Evolutionary conservation across 2,888 invertebrate genomes (phyloP), one percentile per base, ranked within the genome.

Genomic region (Cyrtodaria siliqua): DNA sequence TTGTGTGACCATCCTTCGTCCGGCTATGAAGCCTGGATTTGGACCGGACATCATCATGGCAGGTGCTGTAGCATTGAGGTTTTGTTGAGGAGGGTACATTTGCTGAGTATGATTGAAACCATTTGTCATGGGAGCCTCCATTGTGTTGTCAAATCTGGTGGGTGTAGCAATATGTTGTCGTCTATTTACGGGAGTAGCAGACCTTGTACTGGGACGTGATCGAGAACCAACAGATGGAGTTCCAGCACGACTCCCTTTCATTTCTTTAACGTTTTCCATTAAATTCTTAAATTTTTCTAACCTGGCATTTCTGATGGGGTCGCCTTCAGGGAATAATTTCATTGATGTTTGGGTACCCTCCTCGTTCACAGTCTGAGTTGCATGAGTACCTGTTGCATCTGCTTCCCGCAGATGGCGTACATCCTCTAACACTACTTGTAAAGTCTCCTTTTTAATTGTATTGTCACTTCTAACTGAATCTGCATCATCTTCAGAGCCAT

Each of bases 311-410:
- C 82, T 74, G 16, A 83, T 76, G 9, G 85, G 71, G 66, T 87
- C 87, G 20, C 86, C 87, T 61, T 87, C 88, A 26, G 88, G 87
- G 57, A 88, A 88, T 27, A 88, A 70, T 69, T 82, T 85, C 64
- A 79, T 68, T 20, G 88, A 84, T 24, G 90, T 89, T 64, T 89
- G 90, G 8, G 89, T 89, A 14, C 83, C 82, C 72, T 89, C 88
- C 56, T 90, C 88, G n/a, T 79, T 47, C 8, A 76, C 67, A 50
- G 90, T 90, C 61, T 90, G 90, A 23, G 88, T 89, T 9, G 73
- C 81, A 12, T 82, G 83, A 59, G 84, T 84, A 12, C 86, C 87
- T 1, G 80, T 82, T 4, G 83, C 79, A 33, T 87, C 89, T 14
- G 86, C 85, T 29, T 83, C 84, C 42, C 83, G 80, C 2, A 89